Evolutionary conservation across 1,140 invertebrate genomes (phyloP).

Genomic region (Pectinophora gossypiella): DNA sequence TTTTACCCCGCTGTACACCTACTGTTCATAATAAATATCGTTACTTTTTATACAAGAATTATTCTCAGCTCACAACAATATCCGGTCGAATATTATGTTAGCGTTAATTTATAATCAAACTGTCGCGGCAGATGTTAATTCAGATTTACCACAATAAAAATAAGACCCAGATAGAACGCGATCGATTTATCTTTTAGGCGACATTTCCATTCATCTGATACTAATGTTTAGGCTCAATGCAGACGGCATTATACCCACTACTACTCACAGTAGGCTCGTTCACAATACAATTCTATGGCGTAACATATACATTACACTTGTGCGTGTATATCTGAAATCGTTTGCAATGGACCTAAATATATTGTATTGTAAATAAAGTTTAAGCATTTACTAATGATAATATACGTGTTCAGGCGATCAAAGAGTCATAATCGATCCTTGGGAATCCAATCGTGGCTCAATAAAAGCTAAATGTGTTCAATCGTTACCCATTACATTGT

Average conservation of each 20-base stretch:
- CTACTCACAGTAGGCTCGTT: too few species aligned
- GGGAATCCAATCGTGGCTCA: slow-evolving; percentile 31
- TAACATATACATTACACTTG: too few species aligned
- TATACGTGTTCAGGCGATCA: too few species aligned
- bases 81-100: slow-evolving; percentile 47
- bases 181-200: neutral
- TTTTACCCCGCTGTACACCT: slow-evolving; percentile 23
- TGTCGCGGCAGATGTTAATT: slow-evolving; percentile 49
- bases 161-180: slow-evolving; percentile 6
- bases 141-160: slow-evolving; percentile 37
- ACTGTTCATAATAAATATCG: slow-evolving; percentile 36
- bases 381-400: too few species aligned
- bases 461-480: slow-evolving; percentile 28
- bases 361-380: too few species aligned
- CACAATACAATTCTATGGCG: too few species aligned
- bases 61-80: slow-evolving; percentile 48
- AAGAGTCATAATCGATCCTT: slow-evolving; percentile 1
- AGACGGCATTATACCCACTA: too few species aligned
- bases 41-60: slow-evolving; percentile 36
- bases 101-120: slow-evolving; percentile 49
- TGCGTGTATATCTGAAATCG: too few species aligned
- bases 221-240: too few species aligned
- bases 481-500: slow-evolving; percentile 43
- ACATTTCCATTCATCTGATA: slow-evolving; percentile 1
- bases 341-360: too few species aligned